Conservation (phyloP, 2,888 invertebrate genomes). For the Fragum fragum region DNA sequence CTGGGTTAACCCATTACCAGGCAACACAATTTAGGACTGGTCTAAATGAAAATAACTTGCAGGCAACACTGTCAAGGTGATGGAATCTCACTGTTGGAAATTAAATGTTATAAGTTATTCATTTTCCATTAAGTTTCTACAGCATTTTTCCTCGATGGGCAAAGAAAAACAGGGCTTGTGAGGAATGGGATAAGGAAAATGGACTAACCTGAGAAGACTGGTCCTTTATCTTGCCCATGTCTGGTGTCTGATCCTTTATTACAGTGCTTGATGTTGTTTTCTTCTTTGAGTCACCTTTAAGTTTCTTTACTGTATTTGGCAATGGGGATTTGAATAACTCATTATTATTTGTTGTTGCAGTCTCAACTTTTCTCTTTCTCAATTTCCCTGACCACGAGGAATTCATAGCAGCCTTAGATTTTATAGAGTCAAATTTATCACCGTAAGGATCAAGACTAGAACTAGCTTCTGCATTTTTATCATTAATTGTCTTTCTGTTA, state of each 20-base stretch:
- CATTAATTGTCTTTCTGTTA: neutral
- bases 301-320: neutral
- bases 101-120: too few relatives aligned
- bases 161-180: too few relatives aligned
- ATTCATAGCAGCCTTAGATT: neutral
- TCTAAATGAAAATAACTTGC: too few relatives aligned
- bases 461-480: neutral
- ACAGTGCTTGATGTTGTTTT: neutral
- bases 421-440: neutral
- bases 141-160: too few relatives aligned
- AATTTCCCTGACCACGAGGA: neutral
- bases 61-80: too few relatives aligned
- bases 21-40: too few relatives aligned
- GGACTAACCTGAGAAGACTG: neutral
- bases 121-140: too few relatives aligned
- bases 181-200: too few relatives aligned
- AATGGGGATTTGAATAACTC: constrained; percentile 40
- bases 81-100: too few relatives aligned
- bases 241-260: constrained; percentile 9
- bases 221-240: constrained; percentile 10
- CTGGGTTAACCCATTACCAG: too few relatives aligned
- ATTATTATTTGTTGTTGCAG: neutral
- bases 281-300: neutral
- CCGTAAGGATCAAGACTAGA: neutral
- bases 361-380: neutral